Evolutionary conservation across 2,113 vertebrate species (phyloP), one percentile per base, ranked within the genome.

Genomic region (Montifringilla adamsi): DNA sequence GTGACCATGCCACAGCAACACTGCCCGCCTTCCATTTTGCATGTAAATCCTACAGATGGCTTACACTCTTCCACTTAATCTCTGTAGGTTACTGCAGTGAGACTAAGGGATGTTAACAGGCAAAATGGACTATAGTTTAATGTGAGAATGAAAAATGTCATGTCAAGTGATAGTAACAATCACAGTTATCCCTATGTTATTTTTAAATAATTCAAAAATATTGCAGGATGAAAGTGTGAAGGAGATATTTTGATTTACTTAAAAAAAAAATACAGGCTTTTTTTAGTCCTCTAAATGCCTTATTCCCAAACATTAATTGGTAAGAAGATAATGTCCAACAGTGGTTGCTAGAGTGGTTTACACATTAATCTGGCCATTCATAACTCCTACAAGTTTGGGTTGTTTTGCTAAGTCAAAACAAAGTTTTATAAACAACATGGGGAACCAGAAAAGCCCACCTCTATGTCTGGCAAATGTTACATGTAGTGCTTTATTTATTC

Each of bases 1-100:
- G 44, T 35, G 27, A 37, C 8, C 1, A 3, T 26, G 41, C 55
- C 2, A 3, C 0, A 0, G 75, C n/a, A 90, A 52, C 35, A 4
- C 43, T 50, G 41, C 15, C 63, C 41, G 66, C 44, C 43, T 77
- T 47, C 39, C 5, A 21, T 27, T 58, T 9, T 4, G 4, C 23
- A 8, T 19, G 22, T 21, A n/a, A 64, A 80, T 27, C 63, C 68
- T 33, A 30, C 7, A 24, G 9, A 15, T 0, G 7, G 41, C 27
- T 55, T n/a, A 21, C 6, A 46, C 4, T 47, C 13, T 13, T 13
- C 46, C n/a, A n/a, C 28, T 41, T 64, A 59, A 81, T 19, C 46
- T 70, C 64, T 35, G n/a, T 18, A 47, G 44, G 28, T 55, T 33
- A 16, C 27, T 90, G 63, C 39, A 83, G 41, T 31, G 37, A 31